Evolutionary conservation across 23 tunicate genomes (phyloP).

Genomic region (Trididemnum miniatum): DNA sequence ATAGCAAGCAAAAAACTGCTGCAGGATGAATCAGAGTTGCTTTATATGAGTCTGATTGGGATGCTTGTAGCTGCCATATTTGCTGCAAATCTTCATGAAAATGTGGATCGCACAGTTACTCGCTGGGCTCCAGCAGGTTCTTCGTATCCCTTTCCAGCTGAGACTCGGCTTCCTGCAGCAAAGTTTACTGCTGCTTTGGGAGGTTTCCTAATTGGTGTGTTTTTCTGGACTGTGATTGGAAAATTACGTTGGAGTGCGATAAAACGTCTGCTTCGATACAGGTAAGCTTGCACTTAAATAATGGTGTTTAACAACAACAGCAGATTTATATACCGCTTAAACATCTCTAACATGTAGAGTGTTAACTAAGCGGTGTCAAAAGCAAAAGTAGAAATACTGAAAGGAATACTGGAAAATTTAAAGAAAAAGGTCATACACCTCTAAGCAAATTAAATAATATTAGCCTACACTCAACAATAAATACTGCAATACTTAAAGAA

Average conservation of each 20-base stretch:
- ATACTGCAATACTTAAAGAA: no score
- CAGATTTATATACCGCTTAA: no score
- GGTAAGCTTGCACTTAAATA: no score
- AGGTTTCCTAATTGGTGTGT: constrained; percentile 71
- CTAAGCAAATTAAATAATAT: no score
- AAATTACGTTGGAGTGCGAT: constrained; percentile 64
- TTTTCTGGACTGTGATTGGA: constrained; percentile 64
- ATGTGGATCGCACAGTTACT: constrained; percentile 83
- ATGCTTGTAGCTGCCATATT: constrained; percentile 79
- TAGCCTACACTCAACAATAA: no score
- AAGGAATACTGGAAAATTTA: no score
- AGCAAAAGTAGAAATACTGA: no score
- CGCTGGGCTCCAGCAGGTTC: constrained; percentile 84
- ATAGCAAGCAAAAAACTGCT: neutral
- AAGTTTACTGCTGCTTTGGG: constrained; percentile 80
- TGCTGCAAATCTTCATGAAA: constrained; percentile 84
- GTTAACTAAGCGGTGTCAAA: no score
- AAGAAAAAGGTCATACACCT: no score
- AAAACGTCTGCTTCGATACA: constrained; percentile 58
- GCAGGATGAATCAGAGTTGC: constrained; percentile 74
- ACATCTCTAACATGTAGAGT: no score
- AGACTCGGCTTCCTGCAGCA: constrained; percentile 81
- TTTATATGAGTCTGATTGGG: constrained; percentile 75
- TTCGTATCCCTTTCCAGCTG: constrained; percentile 81
- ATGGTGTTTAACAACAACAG: no score